phyloP scores from a whole-genome alignment of 1,140 invertebrate species.

The Oryzaephilus surinamensis region DNA sequence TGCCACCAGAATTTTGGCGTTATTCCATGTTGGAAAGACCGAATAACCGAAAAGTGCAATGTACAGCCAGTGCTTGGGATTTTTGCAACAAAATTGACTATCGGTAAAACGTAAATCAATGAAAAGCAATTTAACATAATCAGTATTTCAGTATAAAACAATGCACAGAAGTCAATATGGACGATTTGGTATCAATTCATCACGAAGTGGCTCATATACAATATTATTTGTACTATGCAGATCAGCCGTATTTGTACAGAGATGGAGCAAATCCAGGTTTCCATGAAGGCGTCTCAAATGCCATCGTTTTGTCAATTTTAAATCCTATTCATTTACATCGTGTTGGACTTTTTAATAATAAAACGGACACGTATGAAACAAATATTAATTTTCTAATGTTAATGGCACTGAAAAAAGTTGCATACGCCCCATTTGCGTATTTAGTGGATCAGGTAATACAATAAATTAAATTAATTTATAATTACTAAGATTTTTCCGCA shows the following conservation, averaged over 20 bases:
- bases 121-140: constrained; percentile 5
- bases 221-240: constrained; percentile 71
- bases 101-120: constrained; percentile 10
- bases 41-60: constrained; percentile 60
- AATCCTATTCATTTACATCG: constrained; percentile 62
- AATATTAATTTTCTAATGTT: constrained; percentile 72
- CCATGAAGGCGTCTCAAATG: constrained; percentile 82
- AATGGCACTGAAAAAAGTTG: constrained; percentile 72
- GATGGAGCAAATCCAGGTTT: constrained; percentile 76
- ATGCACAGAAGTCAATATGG: constrained; percentile 73
- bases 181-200: constrained; percentile 69
- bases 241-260: constrained; percentile 61
- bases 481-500: constrained; percentile 29
- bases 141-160: constrained; percentile 89
- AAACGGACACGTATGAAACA: constrained; percentile 53
- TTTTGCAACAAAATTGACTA: constrained; percentile 75
- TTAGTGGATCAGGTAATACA: constrained; percentile 56
- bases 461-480: background rate
- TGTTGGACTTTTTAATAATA: constrained; percentile 59
- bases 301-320: constrained; percentile 64
- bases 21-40: constrained; percentile 65
- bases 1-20: constrained; percentile 70
- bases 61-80: constrained; percentile 82
- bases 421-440: constrained; percentile 68
- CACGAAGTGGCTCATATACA: constrained; percentile 81